Evolutionary conservation across 1,140 invertebrate species (phyloP).

Genomic region (Hylaeus volcanicus): DNA sequence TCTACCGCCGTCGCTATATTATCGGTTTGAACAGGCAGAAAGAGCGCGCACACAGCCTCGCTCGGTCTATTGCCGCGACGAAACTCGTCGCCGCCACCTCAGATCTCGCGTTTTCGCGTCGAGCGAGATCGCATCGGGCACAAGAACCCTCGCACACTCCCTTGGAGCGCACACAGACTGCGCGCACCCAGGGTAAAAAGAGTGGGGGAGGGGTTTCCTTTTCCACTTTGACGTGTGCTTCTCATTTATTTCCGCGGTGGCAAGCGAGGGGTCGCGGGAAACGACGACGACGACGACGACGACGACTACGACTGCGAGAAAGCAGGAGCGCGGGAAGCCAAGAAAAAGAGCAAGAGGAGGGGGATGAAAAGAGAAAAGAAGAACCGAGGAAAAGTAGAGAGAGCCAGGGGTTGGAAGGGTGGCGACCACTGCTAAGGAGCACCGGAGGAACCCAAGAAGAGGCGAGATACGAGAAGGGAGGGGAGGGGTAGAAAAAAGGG

Average conservation of each 20-base stretch:
- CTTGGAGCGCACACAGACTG: not conserved
- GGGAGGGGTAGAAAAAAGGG: slow-evolving; percentile 41
- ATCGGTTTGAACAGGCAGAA: slow-evolving; percentile 1
- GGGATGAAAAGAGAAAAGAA: slow-evolving; percentile 26
- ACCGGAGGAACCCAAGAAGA: slow-evolving; percentile 22
- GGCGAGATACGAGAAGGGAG: not conserved
- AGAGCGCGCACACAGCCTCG: not conserved
- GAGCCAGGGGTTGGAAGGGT: not conserved
- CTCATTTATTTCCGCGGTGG: slow-evolving; percentile 72
- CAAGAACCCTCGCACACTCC: not conserved
- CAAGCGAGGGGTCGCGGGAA: slow-evolving; percentile 6
- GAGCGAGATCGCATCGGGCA: not conserved
- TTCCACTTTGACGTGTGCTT: slow-evolving; percentile 73
- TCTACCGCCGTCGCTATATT: not conserved
- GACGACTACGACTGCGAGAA: slow-evolving; percentile 5
- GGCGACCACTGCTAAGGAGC: slow-evolving; percentile 10
- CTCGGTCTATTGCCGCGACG: slow-evolving; percentile 1
- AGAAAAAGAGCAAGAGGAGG: slow-evolving; percentile 21
- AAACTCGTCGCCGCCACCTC: not conserved
- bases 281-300: slow-evolving; percentile 7
- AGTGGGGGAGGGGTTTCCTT: slow-evolving; percentile 31
- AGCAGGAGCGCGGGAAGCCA: slow-evolving; percentile 4
- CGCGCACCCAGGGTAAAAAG: slow-evolving; percentile 1
- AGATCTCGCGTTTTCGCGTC: not conserved
- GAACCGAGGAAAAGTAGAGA: slow-evolving; percentile 10